phyloP scores from a whole-genome alignment of 2,888 invertebrate species.

The Bursaphelenchus okinawaensis region DNA sequence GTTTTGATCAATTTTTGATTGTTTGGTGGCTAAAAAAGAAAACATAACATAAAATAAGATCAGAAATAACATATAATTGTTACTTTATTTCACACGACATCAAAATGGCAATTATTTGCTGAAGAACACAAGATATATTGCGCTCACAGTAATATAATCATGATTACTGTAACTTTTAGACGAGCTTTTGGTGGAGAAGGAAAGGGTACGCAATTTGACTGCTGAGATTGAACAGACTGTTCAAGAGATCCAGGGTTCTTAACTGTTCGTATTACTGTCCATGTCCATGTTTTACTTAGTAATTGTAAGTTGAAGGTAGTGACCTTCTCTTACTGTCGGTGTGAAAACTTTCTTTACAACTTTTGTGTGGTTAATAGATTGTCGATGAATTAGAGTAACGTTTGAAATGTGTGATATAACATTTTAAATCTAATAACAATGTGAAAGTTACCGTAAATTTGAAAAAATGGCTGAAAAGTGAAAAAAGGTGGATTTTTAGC shows the following conservation, averaged over 20 bases:
- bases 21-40: too few relatives aligned
- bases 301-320: neutral
- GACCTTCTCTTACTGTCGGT: constrained; percentile 8
- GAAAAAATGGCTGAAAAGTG: too few relatives aligned
- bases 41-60: too few relatives aligned
- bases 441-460: too few relatives aligned
- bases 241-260: constrained; percentile 58
- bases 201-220: constrained; percentile 56
- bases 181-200: constrained; percentile 59
- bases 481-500: too few relatives aligned
- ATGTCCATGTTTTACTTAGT: neutral
- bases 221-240: constrained; percentile 59
- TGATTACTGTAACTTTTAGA: constrained; percentile 55
- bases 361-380: constrained; percentile 2
- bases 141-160: too few relatives aligned
- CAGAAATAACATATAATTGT: too few relatives aligned
- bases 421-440: too few relatives aligned
- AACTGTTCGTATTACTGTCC: constrained; percentile 22
- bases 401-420: constrained; percentile 9
- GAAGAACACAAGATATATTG: too few relatives aligned
- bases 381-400: constrained; percentile 5
- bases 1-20: too few relatives aligned
- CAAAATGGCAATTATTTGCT: too few relatives aligned
- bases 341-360: neutral
- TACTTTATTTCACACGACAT: too few relatives aligned